A percentile compares a stretch with the other conserved stretches of the same genome.
phyloP scores from a whole-genome alignment of 2,113 vertebrate genomes.

The Nothoprocta pentlandii region DNA sequence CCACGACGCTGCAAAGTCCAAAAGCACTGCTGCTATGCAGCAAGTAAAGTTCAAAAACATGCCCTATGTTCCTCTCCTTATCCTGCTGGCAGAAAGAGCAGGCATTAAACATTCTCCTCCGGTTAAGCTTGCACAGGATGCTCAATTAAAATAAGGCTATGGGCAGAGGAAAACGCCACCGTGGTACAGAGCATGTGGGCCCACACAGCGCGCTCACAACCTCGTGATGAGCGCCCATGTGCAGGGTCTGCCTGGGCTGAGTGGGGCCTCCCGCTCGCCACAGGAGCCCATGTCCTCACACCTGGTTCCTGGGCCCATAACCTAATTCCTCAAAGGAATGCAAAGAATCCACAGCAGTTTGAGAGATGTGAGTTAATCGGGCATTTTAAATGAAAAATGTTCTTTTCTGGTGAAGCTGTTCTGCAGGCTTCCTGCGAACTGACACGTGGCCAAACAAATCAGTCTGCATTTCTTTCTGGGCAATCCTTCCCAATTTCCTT shows the following conservation, averaged over 20 bases:
- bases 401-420: neutral
- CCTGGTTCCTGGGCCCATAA: neutral
- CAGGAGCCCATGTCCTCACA: neutral
- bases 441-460: neutral
- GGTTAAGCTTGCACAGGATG: neutral
- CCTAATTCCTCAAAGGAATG: neutral
- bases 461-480: neutral
- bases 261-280: neutral
- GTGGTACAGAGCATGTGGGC: accelerated
- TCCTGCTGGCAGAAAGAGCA: neutral
- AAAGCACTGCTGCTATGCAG: neutral
- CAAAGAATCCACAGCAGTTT: neutral
- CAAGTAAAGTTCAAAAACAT: conserved; percentile 20
- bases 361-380: neutral
- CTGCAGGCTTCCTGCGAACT: neutral
- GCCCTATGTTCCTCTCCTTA: neutral
- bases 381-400: neutral
- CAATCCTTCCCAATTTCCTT: neutral
- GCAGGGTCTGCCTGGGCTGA: no score
- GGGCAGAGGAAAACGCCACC: neutral
- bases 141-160: neutral
- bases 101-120: neutral
- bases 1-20: neutral
- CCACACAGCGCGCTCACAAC: neutral
- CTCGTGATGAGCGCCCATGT: neutral